Conservation (phyloP, 2,797 vertebrate species). For the Falco rusticolus region DNA sequence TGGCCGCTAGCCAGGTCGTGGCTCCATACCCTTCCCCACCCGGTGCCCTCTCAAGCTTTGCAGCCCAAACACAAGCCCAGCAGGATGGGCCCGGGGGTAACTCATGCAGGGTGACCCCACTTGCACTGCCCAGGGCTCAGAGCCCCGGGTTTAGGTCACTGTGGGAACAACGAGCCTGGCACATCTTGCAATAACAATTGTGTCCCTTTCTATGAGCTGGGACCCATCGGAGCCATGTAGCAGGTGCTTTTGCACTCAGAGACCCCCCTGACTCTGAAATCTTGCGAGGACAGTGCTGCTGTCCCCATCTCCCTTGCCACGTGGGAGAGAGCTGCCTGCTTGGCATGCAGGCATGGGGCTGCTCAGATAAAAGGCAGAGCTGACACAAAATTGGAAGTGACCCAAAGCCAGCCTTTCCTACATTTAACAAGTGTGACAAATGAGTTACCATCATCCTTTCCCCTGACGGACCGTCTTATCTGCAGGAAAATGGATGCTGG, state of each 20-base stretch:
- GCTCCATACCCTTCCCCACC: neutral
- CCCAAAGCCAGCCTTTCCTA: conserved; percentile 44
- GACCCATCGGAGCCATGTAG: rapidly evolving
- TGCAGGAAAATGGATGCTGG: conserved; percentile 19
- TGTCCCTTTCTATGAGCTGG: neutral
- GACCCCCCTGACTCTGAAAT: neutral
- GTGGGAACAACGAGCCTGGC: neutral
- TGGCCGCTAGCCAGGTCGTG: neutral
- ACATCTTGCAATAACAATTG: neutral
- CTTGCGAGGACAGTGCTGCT: neutral
- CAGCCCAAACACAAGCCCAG: neutral
- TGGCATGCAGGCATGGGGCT: neutral
- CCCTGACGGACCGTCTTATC: neutral
- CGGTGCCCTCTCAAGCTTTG: neutral
- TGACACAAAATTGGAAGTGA: conserved; percentile 37
- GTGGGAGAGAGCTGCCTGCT: neutral
- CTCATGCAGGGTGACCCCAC: neutral
- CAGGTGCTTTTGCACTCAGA: neutral
- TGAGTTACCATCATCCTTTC: conserved; percentile 37
- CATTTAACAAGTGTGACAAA: conserved; percentile 58
- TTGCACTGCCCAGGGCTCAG: neutral
- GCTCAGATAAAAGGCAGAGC: conserved; percentile 12
- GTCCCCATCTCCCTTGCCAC: neutral
- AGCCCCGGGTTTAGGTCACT: neutral
- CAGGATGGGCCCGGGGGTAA: neutral